These are phyloP conservation scores for Papilio dardanus DNA, from an alignment of 1,140 invertebrate genomes.

Conservation along the genomic window DNA sequence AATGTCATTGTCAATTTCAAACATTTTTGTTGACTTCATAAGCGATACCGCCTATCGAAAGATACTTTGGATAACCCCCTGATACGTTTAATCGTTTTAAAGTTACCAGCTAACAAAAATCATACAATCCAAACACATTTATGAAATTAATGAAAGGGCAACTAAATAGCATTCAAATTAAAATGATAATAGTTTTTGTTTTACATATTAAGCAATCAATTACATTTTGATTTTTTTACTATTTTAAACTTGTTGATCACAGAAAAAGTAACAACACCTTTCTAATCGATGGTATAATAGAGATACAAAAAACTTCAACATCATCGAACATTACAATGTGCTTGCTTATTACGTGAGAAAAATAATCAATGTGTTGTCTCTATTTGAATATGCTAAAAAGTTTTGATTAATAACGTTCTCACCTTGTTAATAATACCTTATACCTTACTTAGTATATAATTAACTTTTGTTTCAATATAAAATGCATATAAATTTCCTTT, in stretches of 20 bases:
- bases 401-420: background rate
- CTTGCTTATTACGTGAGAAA: constrained; percentile 11
- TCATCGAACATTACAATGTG: constrained; percentile 1
- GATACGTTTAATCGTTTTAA: too few relatives aligned
- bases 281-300: background rate
- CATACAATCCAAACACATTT: too few relatives aligned
- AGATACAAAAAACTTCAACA: background rate
- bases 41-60: too few relatives aligned
- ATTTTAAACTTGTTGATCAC: background rate
- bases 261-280: background rate
- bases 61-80: too few relatives aligned
- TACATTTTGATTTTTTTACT: background rate
- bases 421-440: constrained; percentile 18
- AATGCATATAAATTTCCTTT: background rate
- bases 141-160: too few relatives aligned
- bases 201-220: background rate
- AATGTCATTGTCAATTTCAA: too few relatives aligned
- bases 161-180: too few relatives aligned
- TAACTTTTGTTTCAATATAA: background rate
- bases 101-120: too few relatives aligned
- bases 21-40: too few relatives aligned
- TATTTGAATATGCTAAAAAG: background rate
- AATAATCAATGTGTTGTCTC: background rate
- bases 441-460: background rate
- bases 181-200: background rate